These are phyloP conservation scores for Drosophila pseudotakahashii DNA, from an alignment of 2,888 invertebrate genomes.

Conservation along the genomic window DNA sequence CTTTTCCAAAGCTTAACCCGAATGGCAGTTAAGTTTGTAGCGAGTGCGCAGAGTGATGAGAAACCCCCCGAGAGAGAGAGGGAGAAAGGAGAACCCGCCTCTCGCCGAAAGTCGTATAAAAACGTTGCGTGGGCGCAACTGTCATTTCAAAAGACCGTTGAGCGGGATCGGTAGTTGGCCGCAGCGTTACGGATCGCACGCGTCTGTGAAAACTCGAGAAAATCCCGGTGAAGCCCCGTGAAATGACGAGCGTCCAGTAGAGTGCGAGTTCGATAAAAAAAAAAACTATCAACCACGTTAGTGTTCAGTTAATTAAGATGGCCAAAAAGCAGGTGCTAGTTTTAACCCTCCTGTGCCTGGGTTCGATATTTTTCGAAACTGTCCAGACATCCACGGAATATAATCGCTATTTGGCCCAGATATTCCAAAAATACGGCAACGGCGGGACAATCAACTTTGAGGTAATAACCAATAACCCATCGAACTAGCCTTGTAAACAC, in stretches of 20 bases:
- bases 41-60: constrained; percentile 41
- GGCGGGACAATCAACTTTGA: constrained; percentile 83
- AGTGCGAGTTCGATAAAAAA: not conserved
- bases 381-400: constrained; percentile 76
- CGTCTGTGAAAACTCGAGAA: constrained; percentile 10
- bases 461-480: constrained; percentile 67
- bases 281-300: constrained; percentile 7
- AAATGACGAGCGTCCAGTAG: constrained; percentile 42
- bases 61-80: constrained; percentile 3
- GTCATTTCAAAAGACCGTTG: constrained; percentile 58
- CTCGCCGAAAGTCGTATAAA: constrained; percentile 56
- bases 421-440: constrained; percentile 84
- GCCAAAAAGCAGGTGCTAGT: constrained; percentile 28
- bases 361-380: constrained; percentile 15
- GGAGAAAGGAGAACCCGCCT: constrained; percentile 14
- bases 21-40: constrained; percentile 31
- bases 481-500: constrained; percentile 39
- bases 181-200: constrained; percentile 25
- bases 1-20: constrained; percentile 37
- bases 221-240: constrained; percentile 1
- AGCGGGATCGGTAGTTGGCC: constrained; percentile 49
- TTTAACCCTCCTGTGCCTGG: constrained; percentile 34
- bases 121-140: constrained; percentile 49
- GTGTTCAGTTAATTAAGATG: constrained; percentile 53
- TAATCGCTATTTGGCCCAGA: constrained; percentile 83